Conservation (phyloP, 2,888 invertebrate genomes). For the Dromius quadrimaculatus region DNA sequence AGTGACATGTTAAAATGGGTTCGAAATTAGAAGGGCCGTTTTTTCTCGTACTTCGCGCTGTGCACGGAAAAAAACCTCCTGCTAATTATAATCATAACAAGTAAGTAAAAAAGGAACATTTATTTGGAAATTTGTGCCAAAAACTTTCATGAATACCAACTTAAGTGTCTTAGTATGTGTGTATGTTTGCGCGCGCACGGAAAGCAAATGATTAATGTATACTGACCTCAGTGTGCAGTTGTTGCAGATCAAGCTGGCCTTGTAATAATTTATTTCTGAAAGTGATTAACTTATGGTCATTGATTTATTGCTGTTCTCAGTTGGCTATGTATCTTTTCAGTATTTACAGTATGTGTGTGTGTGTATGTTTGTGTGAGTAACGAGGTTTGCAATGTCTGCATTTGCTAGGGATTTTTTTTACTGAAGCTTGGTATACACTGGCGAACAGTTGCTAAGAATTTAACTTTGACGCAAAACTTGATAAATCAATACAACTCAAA, state of each 20-base stretch:
- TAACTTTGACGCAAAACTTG: too few relatives aligned
- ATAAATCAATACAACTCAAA: too few relatives aligned
- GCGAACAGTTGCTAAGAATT: too few relatives aligned
- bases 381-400: constrained; percentile 52
- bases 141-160: not conserved
- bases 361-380: constrained; percentile 42
- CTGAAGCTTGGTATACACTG: too few relatives aligned
- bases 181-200: constrained; percentile 35
- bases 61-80: too few relatives aligned
- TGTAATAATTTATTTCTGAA: constrained; percentile 53
- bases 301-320: constrained; percentile 47
- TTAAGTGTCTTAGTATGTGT: constrained; percentile 9
- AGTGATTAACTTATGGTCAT: constrained; percentile 53
- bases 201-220: constrained; percentile 49
- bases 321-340: constrained; percentile 40
- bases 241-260: constrained; percentile 52
- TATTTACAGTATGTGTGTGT: constrained; percentile 29
- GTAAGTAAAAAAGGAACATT: too few relatives aligned
- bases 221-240: constrained; percentile 50
- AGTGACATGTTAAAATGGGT: constrained; percentile 51
- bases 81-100: too few relatives aligned
- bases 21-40: constrained; percentile 51
- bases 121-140: too few relatives aligned
- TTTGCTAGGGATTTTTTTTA: constrained; percentile 19
- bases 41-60: constrained; percentile 30